Conservation (phyloP, 2,113 vertebrate genomes). For the Nothobranchius furzeri region DNA sequence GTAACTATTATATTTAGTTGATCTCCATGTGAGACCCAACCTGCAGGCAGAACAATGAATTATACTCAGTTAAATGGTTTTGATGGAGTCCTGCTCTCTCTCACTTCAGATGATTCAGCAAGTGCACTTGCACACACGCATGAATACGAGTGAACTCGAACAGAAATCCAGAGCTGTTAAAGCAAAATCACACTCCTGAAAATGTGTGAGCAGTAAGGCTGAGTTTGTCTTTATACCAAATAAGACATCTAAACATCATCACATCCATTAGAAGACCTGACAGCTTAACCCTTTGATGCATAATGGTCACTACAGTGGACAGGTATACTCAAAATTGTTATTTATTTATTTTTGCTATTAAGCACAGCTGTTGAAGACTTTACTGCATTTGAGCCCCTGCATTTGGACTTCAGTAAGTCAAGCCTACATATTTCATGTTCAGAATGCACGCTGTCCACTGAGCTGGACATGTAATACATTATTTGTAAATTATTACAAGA, state of each 20-base stretch:
- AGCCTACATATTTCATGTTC: too few relatives aligned
- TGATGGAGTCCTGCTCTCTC: conserved; percentile 47
- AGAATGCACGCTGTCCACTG: too few relatives aligned
- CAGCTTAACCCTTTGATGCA: too few relatives aligned
- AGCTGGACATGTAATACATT: too few relatives aligned
- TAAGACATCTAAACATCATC: conserved; percentile 12
- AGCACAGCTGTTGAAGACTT: too few relatives aligned
- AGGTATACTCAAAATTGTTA: too few relatives aligned
- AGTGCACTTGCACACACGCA: conserved; percentile 43
- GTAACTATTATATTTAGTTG: conserved; percentile 44
- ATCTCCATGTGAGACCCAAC: conserved; percentile 30
- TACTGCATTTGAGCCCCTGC: too few relatives aligned
- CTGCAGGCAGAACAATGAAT: conserved; percentile 31
- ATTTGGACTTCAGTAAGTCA: too few relatives aligned
- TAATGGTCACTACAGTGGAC: too few relatives aligned
- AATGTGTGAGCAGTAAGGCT: not conserved
- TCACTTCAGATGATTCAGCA: conserved; percentile 36
- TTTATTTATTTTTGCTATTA: too few relatives aligned
- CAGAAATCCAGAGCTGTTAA: conserved; percentile 9
- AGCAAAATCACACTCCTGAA: conserved; percentile 7
- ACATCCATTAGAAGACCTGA: not conserved
- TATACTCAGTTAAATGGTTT: conserved; percentile 39
- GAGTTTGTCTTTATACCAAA: conserved; percentile 38
- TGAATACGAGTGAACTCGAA: conserved; percentile 14
- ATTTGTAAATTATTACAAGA: too few relatives aligned